Evolutionary conservation across 2,888 invertebrate species (phyloP).

Genomic region (Drepana falcataria): DNA sequence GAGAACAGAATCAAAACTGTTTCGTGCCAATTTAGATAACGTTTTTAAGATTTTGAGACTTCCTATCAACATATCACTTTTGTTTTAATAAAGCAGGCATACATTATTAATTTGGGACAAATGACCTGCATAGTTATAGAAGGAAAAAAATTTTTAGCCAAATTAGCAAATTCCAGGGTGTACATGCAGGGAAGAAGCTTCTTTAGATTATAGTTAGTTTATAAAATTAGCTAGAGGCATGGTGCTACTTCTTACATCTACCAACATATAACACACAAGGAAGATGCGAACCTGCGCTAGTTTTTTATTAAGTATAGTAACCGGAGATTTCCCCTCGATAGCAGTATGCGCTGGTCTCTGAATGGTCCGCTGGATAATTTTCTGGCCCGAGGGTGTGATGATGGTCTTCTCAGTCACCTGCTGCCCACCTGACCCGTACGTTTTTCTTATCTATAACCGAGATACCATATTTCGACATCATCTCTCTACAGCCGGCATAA

Average conservation of each 20-base stretch:
- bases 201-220: no score
- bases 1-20: no score
- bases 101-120: no score
- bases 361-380: conserved; percentile 73
- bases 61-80: no score
- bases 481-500: neutral
- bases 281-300: conserved; percentile 49
- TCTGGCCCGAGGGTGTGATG: conserved; percentile 75
- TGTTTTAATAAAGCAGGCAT: no score
- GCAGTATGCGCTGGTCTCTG: conserved; percentile 43
- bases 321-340: conserved; percentile 57
- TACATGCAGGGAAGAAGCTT: no score
- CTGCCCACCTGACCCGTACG: conserved; percentile 50
- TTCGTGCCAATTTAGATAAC: no score
- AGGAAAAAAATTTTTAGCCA: no score
- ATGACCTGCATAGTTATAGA: no score
- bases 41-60: no score
- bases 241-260: neutral
- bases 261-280: neutral
- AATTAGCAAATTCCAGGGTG: no score
- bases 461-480: conserved; percentile 3
- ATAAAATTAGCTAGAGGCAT: neutral
- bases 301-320: conserved; percentile 66
- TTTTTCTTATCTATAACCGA: conserved; percentile 46
- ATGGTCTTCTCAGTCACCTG: conserved; percentile 74